phyloP scores from a whole-genome alignment of 2,888 invertebrate genomes.

The Chirona hameri region DNA sequence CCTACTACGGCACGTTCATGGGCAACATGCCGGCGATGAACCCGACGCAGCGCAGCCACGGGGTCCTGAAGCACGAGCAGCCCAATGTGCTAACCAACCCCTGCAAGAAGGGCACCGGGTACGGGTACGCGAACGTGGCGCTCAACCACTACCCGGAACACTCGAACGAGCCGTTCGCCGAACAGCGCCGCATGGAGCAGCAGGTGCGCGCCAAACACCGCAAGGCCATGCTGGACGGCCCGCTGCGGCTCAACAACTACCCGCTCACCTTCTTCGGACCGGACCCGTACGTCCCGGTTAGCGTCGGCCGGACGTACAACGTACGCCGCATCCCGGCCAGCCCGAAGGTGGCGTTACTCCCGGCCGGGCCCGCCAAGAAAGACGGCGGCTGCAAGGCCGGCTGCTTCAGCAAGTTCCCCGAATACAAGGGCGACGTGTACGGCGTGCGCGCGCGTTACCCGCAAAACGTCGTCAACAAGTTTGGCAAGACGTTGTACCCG shows the following conservation, averaged over 20 bases:
- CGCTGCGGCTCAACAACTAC: background rate
- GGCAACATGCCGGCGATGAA: background rate
- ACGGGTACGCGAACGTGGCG: conserved; percentile 9
- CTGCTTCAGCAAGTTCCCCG: conserved; percentile 24
- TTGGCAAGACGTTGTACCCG: background rate
- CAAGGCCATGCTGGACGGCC: background rate
- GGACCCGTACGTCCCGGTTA: background rate
- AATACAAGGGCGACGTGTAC: background rate
- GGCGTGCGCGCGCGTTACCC: background rate
- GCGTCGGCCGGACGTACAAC: background rate
- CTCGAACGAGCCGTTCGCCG: background rate
- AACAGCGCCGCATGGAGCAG: background rate
- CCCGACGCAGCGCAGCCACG: background rate
- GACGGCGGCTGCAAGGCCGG: conserved; percentile 13
- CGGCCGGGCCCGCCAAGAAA: background rate
- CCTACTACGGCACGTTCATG: conserved; percentile 24
- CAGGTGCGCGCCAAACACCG: background rate
- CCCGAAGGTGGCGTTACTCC: background rate
- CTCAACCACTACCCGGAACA: conserved; percentile 14
- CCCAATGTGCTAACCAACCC: background rate
- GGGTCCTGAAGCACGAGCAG: background rate
- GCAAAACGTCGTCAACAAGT: background rate
- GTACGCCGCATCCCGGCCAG: background rate
- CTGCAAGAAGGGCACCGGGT: background rate
- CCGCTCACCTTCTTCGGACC: background rate